Conservation (phyloP, 2,113 vertebrate species). For the Otolemur garnettii region DNA sequence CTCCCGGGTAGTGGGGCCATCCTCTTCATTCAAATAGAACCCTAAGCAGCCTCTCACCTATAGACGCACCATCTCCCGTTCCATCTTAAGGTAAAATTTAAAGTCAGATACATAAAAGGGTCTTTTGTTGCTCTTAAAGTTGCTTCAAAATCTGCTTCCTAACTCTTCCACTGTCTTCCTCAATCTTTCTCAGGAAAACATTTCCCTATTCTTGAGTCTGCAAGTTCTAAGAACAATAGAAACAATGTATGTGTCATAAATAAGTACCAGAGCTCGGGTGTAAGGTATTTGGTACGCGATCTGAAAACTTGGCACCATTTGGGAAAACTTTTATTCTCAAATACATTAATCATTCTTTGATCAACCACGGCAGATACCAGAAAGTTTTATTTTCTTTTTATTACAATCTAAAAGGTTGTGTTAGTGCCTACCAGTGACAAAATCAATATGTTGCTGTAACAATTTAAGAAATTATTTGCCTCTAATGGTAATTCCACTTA, state of each 20-base stretch:
- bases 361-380: neutral
- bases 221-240: neutral
- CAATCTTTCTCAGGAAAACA: neutral
- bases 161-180: neutral
- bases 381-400: neutral
- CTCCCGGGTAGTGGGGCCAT: neutral
- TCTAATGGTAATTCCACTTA: neutral
- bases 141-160: neutral
- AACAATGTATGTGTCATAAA: neutral
- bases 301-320: neutral
- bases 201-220: neutral
- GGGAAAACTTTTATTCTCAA: neutral
- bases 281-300: neutral
- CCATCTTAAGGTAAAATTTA: neutral
- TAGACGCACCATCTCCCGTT: neutral
- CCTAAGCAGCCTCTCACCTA: neutral
- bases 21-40: neutral
- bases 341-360: neutral
- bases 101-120: neutral
- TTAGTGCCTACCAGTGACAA: constrained; percentile 1
- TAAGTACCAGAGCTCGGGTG: neutral
- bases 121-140: neutral
- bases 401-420: neutral
- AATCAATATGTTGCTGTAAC: neutral
- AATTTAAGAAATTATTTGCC: neutral